Evolutionary conservation across 2,888 invertebrate genomes (phyloP).

Genomic region (Lasioglossum zephyrum): DNA sequence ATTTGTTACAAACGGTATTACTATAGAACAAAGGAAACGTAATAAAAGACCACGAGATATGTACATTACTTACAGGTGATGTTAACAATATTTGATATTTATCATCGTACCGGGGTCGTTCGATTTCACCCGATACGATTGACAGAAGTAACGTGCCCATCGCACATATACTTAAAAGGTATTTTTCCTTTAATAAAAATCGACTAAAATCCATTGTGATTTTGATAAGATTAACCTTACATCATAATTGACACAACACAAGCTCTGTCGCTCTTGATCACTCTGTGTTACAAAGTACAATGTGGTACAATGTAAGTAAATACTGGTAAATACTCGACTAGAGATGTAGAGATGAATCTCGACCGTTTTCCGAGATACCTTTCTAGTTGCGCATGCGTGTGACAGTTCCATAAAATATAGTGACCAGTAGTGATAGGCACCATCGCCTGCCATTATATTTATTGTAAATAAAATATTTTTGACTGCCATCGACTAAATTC

Average conservation of each 20-base stretch:
- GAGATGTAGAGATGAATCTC: not conserved
- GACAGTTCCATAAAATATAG: not conserved
- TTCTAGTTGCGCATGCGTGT: not conserved
- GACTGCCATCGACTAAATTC: too few species aligned
- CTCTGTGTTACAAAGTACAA: not conserved
- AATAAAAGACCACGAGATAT: not conserved
- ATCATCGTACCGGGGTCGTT: constrained; percentile 55
- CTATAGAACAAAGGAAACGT: not conserved
- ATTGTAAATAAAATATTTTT: too few species aligned
- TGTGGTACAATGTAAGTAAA: too few species aligned
- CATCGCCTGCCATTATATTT: too few species aligned
- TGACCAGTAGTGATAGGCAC: too few species aligned
- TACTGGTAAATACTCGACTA: not conserved
- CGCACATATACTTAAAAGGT: constrained; percentile 18
- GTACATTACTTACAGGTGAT: constrained; percentile 52
- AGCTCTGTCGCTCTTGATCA: not conserved
- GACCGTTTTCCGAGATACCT: not conserved
- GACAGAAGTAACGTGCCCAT: constrained; percentile 19
- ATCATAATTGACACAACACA: not conserved
- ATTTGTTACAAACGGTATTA: constrained; percentile 25
- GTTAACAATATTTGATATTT: constrained; percentile 57
- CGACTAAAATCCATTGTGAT: constrained; percentile 31
- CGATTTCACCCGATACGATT: constrained; percentile 43
- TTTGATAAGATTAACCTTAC: not conserved
- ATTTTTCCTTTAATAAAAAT: not conserved